A percentile compares a stretch with the other conserved stretches of the same genome.
phyloP scores from a whole-genome alignment of 2,888 invertebrate genomes.

The Euzetes globulus region DNA sequence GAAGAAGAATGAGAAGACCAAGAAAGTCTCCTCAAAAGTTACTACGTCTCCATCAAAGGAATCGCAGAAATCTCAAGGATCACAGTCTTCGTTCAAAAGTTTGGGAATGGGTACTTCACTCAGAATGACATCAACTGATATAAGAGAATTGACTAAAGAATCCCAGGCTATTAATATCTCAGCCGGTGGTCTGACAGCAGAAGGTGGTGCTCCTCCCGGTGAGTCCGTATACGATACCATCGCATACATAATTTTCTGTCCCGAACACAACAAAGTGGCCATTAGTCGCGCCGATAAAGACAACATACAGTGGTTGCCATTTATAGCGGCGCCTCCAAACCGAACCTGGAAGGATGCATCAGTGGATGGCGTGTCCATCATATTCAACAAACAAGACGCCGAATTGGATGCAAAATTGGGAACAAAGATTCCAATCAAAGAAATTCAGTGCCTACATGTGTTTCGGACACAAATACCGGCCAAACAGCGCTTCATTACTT shows the following conservation, averaged over 20 bases:
- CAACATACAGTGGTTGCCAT: slow-evolving; percentile 30
- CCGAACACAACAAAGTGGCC: slow-evolving; percentile 28
- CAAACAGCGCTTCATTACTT: slow-evolving; percentile 21
- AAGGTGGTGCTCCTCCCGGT: slow-evolving; percentile 23
- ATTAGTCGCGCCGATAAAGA: neutral
- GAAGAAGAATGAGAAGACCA: no score
- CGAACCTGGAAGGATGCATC: slow-evolving; percentile 33
- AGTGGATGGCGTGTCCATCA: slow-evolving; percentile 4
- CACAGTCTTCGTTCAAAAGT: neutral
- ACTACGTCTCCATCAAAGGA: no score
- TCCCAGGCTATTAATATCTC: neutral
- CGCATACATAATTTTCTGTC: slow-evolving; percentile 32
- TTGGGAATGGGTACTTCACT: slow-evolving; percentile 6
- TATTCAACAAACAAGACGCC: slow-evolving; percentile 27
- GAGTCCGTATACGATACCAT: slow-evolving; percentile 28
- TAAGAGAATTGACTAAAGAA: neutral
- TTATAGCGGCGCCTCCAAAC: slow-evolving; percentile 8
- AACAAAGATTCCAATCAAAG: slow-evolving; percentile 1
- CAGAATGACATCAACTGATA: slow-evolving; percentile 6
- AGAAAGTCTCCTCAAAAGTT: no score
- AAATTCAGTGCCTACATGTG: neutral
- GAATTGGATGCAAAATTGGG: slow-evolving; percentile 12
- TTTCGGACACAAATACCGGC: slow-evolving; percentile 27
- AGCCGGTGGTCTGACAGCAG: neutral
- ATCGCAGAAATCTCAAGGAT: neutral